Evolutionary conservation across 2,888 invertebrate species (phyloP), one percentile per base, ranked within the genome.

Genomic region (Girardia tigrina): DNA sequence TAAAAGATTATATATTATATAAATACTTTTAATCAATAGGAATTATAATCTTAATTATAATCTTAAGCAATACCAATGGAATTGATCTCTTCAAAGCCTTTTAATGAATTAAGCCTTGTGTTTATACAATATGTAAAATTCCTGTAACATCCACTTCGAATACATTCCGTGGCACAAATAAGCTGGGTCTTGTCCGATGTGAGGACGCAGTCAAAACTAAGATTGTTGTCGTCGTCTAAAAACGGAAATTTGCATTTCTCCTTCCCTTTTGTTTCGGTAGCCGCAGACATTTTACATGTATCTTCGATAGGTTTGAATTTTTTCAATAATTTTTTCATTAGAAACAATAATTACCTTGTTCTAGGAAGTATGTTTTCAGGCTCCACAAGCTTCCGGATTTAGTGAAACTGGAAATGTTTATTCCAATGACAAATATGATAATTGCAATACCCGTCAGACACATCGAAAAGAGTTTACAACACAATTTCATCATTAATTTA

Each of bases 291-390:
- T 56, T 56, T 56, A 56, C 56, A 56, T 6, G n/a, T 56, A 20
- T 56, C 56, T 56, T n/a, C n/a, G n/a, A n/a, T n/a, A n/a, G n/a
- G n/a, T n/a, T n/a, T n/a, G n/a, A n/a, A n/a, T n/a, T n/a, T n/a
- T n/a, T n/a, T n/a, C n/a, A n/a, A n/a, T n/a, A n/a, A n/a, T n/a
- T n/a, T n/a, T n/a, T n/a, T n/a, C n/a, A n/a, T n/a, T n/a, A n/a
- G n/a, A n/a, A n/a, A n/a, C n/a, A n/a, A n/a, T n/a, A n/a, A n/a
- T 56, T 56, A 56, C 56, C 56, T 56, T 56, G 56, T 56, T 56
- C 56, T 20, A 20, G 56, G 23, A 20, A 56, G 23, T 12, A 56
- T 8, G 56, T 23, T 2, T 4, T 8, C 56, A 56, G n/a, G 4
- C 8, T 56, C 56, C 56, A 56, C n/a, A 56, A 23, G 23, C n/a